Evolutionary conservation across 2,113 vertebrate species (phyloP).

Genomic region (Ariopsis seemanni): DNA sequence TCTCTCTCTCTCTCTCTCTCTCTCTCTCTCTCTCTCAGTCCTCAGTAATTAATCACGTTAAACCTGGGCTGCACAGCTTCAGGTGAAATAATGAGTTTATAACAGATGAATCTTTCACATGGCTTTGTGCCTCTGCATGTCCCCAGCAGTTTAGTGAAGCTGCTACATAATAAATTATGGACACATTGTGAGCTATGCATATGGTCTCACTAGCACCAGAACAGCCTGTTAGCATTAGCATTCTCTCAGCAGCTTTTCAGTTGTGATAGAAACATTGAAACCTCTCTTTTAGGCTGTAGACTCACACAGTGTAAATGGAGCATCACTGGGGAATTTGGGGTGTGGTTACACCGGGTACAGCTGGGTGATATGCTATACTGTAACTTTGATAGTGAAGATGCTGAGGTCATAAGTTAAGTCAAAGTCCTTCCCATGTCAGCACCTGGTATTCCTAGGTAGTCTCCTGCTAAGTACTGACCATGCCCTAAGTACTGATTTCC

Average conservation of each 20-base stretch:
- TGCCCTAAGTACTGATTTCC: no score
- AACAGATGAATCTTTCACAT: slow-evolving; percentile 8
- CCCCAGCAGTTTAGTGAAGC: slow-evolving; percentile 6
- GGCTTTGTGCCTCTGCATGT: background rate
- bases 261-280: background rate
- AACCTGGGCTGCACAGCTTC: background rate
- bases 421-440: no score
- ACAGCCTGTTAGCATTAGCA: background rate
- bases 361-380: background rate
- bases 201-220: background rate
- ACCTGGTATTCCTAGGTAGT: no score
- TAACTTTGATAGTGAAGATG: background rate
- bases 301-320: background rate
- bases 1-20: background rate
- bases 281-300: no score
- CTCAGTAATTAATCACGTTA: background rate
- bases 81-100: slow-evolving; percentile 4
- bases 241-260: background rate
- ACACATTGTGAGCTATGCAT: background rate
- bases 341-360: background rate
- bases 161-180: background rate
- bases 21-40: background rate
- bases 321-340: background rate
- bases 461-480: no score
- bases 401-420: no score